Percentiles rank a stretch among this genome's conserved stretches.
These are phyloP conservation scores for Linurgus olivaceus DNA, from an alignment of 2,797 vertebrate species.

Conservation along the genomic window DNA sequence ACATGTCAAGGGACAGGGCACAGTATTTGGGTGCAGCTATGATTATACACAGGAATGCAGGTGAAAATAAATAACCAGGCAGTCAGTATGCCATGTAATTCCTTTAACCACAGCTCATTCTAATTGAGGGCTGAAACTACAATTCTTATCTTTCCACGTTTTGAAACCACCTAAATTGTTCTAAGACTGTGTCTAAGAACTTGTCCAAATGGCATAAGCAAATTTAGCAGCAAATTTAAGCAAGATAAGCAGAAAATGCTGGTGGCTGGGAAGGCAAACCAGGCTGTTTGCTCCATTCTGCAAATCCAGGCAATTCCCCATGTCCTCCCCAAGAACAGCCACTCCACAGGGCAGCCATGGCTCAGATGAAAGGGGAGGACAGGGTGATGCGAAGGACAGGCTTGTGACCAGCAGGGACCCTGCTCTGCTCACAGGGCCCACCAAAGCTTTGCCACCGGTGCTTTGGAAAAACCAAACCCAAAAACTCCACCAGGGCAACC, in stretches of 20 bases:
- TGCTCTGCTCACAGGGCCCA: background rate
- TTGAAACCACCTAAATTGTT: background rate
- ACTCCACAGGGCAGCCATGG: accelerated
- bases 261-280: background rate
- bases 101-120: background rate
- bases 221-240: background rate
- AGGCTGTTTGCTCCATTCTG: background rate
- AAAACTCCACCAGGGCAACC: background rate
- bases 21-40: background rate
- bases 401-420: background rate
- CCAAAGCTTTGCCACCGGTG: background rate
- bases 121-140: background rate
- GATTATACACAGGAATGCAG: background rate
- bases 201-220: background rate
- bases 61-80: background rate
- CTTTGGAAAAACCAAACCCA: background rate
- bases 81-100: background rate
- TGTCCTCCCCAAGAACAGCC: background rate
- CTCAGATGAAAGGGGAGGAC: background rate
- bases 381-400: accelerated
- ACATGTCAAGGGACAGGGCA: background rate
- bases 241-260: background rate
- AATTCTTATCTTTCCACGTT: background rate
- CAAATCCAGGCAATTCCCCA: background rate
- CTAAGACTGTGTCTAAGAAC: background rate